Evolutionary conservation across 2,888 invertebrate genomes (phyloP).

Genomic region (Lasioglossum morio): DNA sequence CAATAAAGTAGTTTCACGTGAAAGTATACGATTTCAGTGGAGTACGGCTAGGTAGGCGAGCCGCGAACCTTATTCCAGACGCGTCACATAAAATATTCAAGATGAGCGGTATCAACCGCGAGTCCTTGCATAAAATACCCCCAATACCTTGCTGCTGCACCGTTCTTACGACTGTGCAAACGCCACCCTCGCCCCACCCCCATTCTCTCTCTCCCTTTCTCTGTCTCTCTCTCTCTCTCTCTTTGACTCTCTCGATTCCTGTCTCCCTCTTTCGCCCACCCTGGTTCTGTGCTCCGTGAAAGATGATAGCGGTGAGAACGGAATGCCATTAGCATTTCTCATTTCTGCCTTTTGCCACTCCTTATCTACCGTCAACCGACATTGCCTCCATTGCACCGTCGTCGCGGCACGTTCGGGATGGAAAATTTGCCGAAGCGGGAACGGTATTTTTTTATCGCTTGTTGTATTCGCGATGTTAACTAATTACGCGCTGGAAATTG

Average conservation of each 20-base stretch:
- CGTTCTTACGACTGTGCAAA: constrained; percentile 65
- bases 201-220: constrained; percentile 1
- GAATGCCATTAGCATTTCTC: constrained; percentile 76
- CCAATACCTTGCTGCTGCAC: constrained; percentile 55
- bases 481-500: constrained; percentile 55
- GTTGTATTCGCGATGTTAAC: constrained; percentile 13
- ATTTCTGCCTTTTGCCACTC: constrained; percentile 72
- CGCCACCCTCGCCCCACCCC: constrained; percentile 39
- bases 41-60: constrained; percentile 24
- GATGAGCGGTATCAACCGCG: constrained; percentile 65
- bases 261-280: constrained; percentile 14
- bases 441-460: background rate
- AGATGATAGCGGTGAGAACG: constrained; percentile 75
- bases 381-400: constrained; percentile 40
- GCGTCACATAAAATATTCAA: constrained; percentile 71
- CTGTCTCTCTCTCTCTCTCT: constrained; percentile 10
- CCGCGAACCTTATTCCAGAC: constrained; percentile 57
- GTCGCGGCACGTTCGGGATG: constrained; percentile 55
- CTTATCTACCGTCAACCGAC: constrained; percentile 68
- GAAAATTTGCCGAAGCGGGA: constrained; percentile 60
- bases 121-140: constrained; percentile 68
- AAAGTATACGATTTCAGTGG: constrained; percentile 26
- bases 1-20: constrained; percentile 17
- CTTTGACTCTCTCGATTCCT: constrained; percentile 12
- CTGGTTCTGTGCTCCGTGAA: constrained; percentile 53